Evolutionary conservation across 2,113 vertebrate species (phyloP).

Genomic region (Datnioides undecimradiatus): DNA sequence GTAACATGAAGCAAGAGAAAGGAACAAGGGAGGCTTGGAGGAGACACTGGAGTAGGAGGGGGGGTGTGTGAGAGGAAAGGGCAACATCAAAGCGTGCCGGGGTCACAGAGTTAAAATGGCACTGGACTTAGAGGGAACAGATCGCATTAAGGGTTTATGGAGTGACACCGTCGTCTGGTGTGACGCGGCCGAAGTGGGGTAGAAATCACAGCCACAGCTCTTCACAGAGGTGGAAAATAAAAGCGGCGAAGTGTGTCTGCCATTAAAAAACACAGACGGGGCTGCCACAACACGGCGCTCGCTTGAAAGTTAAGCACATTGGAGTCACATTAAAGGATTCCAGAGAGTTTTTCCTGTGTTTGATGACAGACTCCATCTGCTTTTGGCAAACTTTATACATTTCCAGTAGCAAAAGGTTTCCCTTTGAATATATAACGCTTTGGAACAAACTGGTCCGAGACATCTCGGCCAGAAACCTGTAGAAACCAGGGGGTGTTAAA

Average conservation of each 20-base stretch:
- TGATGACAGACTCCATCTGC: constrained; percentile 35
- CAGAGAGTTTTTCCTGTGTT: constrained; percentile 26
- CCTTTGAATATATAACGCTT: constrained; percentile 27
- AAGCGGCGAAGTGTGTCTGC: neutral
- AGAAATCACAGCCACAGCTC: neutral
- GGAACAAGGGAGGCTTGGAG: neutral
- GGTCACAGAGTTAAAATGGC: constrained; percentile 64
- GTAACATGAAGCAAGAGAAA: neutral
- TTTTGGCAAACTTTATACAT: constrained; percentile 20
- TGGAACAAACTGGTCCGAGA: constrained; percentile 25
- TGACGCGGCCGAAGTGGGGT: constrained; percentile 26
- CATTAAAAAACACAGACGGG: neutral
- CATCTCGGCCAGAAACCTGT: constrained; percentile 1
- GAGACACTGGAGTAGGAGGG: neutral
- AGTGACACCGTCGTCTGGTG: constrained; percentile 26
- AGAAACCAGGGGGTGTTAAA: neutral
- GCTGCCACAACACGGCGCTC: neutral
- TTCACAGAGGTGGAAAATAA: neutral
- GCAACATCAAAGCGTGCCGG: constrained; percentile 67
- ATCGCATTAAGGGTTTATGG: constrained; percentile 42
- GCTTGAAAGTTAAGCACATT: constrained; percentile 20
- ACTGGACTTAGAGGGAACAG: constrained; percentile 42
- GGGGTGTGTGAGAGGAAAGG: constrained; percentile 42
- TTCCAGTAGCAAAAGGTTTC: constrained; percentile 29
- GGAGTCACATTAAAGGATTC: constrained; percentile 26